A percentile compares a stretch with the other conserved stretches of the same genome.
These are phyloP conservation scores for Gymnoscopelus braueri DNA, from an alignment of 2,797 vertebrate species.

Conservation along the genomic window DNA sequence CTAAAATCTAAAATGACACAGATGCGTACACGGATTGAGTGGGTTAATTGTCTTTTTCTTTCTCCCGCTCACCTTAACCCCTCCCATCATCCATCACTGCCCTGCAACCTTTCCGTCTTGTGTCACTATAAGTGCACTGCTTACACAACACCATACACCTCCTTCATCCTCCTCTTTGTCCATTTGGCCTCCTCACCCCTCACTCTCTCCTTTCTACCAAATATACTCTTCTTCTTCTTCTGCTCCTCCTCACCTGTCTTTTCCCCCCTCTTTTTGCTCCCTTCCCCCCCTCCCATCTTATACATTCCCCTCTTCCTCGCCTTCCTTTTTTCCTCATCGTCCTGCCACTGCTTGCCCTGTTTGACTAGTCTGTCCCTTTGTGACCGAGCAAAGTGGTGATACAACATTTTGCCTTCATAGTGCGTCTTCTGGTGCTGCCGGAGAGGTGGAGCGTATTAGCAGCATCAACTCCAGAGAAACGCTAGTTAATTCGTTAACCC, in stretches of 20 bases:
- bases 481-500: too few relatives aligned
- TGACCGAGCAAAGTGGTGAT: too few relatives aligned
- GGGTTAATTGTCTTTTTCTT: too few relatives aligned
- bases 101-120: slow-evolving; percentile 67
- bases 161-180: slow-evolving; percentile 42
- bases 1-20: too few relatives aligned
- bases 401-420: too few relatives aligned
- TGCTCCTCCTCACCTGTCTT: slow-evolving; percentile 16
- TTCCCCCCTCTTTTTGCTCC: slow-evolving; percentile 15
- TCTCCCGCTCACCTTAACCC: not conserved
- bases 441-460: too few relatives aligned
- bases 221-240: slow-evolving; percentile 17
- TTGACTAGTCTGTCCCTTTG: too few relatives aligned
- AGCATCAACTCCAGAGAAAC: too few relatives aligned
- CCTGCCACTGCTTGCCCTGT: too few relatives aligned
- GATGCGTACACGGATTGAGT: too few relatives aligned
- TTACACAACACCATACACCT: slow-evolving; percentile 71
- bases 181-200: not conserved
- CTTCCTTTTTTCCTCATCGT: too few relatives aligned
- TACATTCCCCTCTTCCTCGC: slow-evolving; percentile 9
- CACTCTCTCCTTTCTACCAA: slow-evolving; percentile 23
- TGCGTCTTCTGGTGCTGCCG: too few relatives aligned
- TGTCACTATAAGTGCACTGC: slow-evolving; percentile 70
- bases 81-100: slow-evolving; percentile 36
- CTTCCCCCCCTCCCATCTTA: slow-evolving; percentile 14